Conservation (phyloP, 2,888 invertebrate species). For the Acholoe squamosa region DNA sequence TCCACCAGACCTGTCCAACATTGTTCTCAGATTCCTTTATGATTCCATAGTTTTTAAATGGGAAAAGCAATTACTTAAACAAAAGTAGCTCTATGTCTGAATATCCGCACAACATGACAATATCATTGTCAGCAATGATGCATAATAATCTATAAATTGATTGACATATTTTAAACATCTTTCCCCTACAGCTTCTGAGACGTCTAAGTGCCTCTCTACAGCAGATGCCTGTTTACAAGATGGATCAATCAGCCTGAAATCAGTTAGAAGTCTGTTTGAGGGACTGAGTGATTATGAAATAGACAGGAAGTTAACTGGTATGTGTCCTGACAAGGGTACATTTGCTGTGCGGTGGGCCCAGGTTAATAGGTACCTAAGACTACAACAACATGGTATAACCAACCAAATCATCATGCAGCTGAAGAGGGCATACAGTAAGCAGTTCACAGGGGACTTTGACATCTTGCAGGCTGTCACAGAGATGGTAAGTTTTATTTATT, state of each 20-base stretch:
- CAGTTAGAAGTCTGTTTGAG: background rate
- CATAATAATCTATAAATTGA: no score
- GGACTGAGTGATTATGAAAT: background rate
- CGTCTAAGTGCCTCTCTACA: no score
- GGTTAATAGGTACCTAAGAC: background rate
- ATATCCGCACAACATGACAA: no score
- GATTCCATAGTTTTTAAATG: no score
- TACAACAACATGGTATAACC: background rate
- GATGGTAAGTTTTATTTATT: background rate
- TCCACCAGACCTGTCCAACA: no score
- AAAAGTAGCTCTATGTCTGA: no score
- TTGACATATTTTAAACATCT: no score
- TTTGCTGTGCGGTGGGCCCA: background rate
- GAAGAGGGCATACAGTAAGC: background rate
- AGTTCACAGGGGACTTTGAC: background rate
- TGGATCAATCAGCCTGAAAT: background rate
- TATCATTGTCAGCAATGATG: no score
- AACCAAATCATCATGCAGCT: background rate
- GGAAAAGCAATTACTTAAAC: no score
- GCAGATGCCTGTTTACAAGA: no score
- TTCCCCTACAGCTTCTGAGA: no score
- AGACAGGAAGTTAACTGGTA: background rate
- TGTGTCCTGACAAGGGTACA: background rate
- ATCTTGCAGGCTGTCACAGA: background rate
- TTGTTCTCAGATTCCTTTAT: no score